Conservation (phyloP, 2,113 vertebrate genomes). For the Anas platyrhynchos region DNA sequence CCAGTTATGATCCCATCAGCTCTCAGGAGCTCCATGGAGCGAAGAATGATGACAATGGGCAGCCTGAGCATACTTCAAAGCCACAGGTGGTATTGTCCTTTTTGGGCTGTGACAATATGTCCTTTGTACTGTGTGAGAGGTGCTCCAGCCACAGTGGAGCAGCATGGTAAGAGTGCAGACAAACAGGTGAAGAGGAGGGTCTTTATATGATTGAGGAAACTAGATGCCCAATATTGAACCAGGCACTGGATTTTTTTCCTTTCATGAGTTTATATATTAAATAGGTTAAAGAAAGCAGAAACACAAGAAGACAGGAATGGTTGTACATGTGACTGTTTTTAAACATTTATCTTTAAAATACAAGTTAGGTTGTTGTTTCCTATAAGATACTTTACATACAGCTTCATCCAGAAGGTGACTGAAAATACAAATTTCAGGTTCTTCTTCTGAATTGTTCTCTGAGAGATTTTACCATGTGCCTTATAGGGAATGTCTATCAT, state of each 20-base stretch:
- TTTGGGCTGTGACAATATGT: accelerated
- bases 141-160: neutral
- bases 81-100: neutral
- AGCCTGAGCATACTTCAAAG: accelerated
- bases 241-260: neutral
- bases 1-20: neutral
- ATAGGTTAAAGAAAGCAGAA: neutral
- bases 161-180: neutral
- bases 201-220: neutral
- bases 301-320: neutral
- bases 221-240: neutral
- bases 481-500: neutral
- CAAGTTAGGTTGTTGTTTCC: neutral
- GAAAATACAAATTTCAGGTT: neutral
- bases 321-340: neutral
- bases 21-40: neutral
- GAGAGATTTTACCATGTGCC: neutral
- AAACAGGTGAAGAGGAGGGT: neutral
- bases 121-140: neutral
- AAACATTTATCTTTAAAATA: neutral
- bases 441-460: neutral
- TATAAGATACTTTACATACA: neutral
- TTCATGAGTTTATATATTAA: neutral
- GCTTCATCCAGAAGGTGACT: neutral
- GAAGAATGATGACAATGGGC: neutral